These are phyloP conservation scores for Drosophila prosaltans DNA, from an alignment of 1,140 invertebrate genomes.

Conservation along the genomic window DNA sequence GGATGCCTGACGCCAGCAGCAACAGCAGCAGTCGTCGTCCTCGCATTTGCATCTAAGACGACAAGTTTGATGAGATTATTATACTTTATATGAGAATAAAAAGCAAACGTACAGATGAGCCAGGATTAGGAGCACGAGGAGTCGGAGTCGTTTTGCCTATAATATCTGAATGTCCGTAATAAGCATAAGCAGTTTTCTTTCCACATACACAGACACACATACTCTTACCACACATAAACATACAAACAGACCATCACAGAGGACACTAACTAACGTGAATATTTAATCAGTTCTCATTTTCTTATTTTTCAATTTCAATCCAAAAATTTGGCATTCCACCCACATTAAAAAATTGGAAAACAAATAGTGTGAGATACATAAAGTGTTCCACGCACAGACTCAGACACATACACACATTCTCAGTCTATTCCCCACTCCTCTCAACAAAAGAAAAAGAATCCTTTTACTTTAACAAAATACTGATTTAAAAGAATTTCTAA, in stretches of 20 bases:
- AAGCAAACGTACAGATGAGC: constrained; percentile 34
- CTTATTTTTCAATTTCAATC: background rate
- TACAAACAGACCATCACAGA: constrained; percentile 1
- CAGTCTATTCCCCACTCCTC: constrained; percentile 26
- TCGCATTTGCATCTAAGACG: constrained; percentile 74
- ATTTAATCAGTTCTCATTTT: background rate
- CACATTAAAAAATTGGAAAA: background rate
- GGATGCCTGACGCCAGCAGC: constrained; percentile 82
- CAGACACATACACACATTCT: constrained; percentile 30
- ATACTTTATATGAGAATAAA: constrained; percentile 69
- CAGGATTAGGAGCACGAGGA: constrained; percentile 31
- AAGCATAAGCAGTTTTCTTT: constrained; percentile 70
- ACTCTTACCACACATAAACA: constrained; percentile 14
- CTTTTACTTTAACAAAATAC: constrained; percentile 51
- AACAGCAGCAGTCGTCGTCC: constrained; percentile 57
- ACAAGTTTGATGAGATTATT: constrained; percentile 83
- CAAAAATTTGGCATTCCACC: constrained; percentile 21
- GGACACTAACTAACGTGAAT: constrained; percentile 9
- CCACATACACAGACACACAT: constrained; percentile 10
- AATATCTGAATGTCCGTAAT: constrained; percentile 78
- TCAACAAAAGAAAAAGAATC: constrained; percentile 35
- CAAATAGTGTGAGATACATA: constrained; percentile 16
- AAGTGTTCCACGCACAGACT: constrained; percentile 6
- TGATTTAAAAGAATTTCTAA: constrained; percentile 66
- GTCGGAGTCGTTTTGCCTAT: constrained; percentile 56